phyloP scores from a whole-genome alignment of 2,797 vertebrate genomes.

The Tolypeutes matacus region DNA sequence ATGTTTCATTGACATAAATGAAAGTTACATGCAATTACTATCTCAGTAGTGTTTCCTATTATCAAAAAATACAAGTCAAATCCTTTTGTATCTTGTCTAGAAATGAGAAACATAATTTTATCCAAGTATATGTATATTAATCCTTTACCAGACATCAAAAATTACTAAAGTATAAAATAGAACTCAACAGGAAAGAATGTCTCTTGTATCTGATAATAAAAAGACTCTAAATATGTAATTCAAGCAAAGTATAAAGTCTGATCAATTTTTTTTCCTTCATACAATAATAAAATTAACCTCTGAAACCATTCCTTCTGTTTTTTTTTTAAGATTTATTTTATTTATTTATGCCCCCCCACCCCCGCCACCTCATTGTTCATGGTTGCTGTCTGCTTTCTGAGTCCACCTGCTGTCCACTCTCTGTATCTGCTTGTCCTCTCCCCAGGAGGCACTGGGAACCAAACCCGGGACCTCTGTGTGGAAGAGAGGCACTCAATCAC shows the following conservation, averaged over 20 bases:
- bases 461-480: too few species aligned
- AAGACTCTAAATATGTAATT: constrained; percentile 13
- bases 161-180: not conserved
- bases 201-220: constrained; percentile 27
- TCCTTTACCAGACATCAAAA: constrained; percentile 14
- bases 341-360: too few species aligned
- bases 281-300: constrained; percentile 28
- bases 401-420: too few species aligned
- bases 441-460: too few species aligned
- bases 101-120: not conserved
- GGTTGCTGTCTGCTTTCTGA: too few species aligned
- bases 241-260: not conserved
- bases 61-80: constrained; percentile 39
- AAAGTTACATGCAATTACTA: not conserved
- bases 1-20: not conserved
- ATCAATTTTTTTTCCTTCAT: not conserved
- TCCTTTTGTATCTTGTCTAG: not conserved
- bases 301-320: not conserved
- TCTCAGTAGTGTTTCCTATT: not conserved
- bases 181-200: not conserved
- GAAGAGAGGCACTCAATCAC: too few species aligned
- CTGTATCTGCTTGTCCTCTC: too few species aligned
- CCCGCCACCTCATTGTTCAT: too few species aligned
- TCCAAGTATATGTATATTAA: not conserved
- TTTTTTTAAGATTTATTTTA: too few species aligned